Evolutionary conservation across 2,113 vertebrate genomes (phyloP), one percentile per base, ranked within the genome.

Genomic region (Alethe castanea): DNA sequence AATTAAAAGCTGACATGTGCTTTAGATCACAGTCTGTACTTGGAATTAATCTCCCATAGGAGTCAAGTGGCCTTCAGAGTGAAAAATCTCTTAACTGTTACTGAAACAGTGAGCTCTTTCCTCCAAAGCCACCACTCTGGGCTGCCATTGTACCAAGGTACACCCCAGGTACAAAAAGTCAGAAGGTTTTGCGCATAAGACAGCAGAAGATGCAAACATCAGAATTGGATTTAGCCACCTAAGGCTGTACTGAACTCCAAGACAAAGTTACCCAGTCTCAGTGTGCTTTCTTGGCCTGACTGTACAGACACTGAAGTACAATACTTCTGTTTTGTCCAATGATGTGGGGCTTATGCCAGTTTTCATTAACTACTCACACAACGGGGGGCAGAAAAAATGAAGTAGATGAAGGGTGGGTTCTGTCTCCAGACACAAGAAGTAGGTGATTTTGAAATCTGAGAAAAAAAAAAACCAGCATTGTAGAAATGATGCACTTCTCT

Each of bases 161-260:
- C 36, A 50, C 22, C 12, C 26, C 36, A 0, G 35, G 35, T 3
- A 5, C 11, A 29, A 20, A 45, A 59, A 78, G 12, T 16, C 47
- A 42, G 72, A 38, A 86, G 24, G 8, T 62, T 42, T 33, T 70
- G 19, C 36, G 31, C 23, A 11, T 5, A 45, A 42, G 16, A 25
- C 0, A 2, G 47, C 67, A 92, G 45, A 40, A 66, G 44, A 45
- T 31, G 44, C 38, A 50, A 62, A 69, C 33, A 14, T 18, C 64
- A 76, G 71, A 33, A 42, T 0, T 2, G 1, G 24, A 48, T 50
- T 65, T 28, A 19, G 19, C 47, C 12, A 0, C 33, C 8, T 29
- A 11, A 47, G 53, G 40, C n/a, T 38, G 33, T 13, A 8, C 17
- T 73, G 54, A 81, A 23, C 59, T 70, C 26, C 29, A 47, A 31